phyloP scores from a whole-genome alignment of 1,140 invertebrate genomes.

The Cyclina sinensis region DNA sequence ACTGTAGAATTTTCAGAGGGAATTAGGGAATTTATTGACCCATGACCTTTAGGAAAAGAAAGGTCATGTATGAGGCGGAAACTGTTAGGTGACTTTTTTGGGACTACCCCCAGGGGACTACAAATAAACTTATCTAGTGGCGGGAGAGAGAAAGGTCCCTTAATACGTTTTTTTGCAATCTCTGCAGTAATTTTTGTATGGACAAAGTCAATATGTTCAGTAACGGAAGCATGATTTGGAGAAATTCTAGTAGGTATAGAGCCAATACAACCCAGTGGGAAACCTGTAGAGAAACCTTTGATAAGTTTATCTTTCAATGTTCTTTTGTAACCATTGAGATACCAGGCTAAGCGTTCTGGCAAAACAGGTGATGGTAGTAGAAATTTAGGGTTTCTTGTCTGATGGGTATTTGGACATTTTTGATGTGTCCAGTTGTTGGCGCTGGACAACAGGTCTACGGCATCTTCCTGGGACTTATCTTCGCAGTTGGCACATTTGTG shows the following conservation, averaged over 20 bases:
- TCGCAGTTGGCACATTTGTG: conserved; percentile 35
- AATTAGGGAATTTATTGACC: conserved; percentile 9
- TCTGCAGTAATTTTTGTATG: not conserved
- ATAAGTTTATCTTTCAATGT: not conserved
- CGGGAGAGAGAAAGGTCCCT: not conserved
- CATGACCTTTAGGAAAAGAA: not conserved
- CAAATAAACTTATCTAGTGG: conserved; percentile 14
- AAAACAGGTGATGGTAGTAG: not conserved
- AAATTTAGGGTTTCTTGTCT: not conserved
- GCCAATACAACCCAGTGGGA: not conserved
- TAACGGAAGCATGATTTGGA: not conserved
- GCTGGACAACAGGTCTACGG: not conserved
- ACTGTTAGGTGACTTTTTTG: not conserved
- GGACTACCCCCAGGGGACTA: conserved; percentile 24
- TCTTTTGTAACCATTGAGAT: not conserved
- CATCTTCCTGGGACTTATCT: not conserved
- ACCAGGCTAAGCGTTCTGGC: not conserved
- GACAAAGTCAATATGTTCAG: not conserved
- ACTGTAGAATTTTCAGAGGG: not conserved
- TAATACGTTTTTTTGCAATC: not conserved
- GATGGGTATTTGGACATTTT: not conserved
- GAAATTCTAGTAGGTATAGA: not conserved
- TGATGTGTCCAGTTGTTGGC: not conserved
- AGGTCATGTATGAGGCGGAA: conserved; percentile 47
- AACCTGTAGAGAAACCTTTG: conserved; percentile 4